These are phyloP conservation scores for Luffia ferchaultella DNA, from an alignment of 2,888 invertebrate species.

Conservation along the genomic window DNA sequence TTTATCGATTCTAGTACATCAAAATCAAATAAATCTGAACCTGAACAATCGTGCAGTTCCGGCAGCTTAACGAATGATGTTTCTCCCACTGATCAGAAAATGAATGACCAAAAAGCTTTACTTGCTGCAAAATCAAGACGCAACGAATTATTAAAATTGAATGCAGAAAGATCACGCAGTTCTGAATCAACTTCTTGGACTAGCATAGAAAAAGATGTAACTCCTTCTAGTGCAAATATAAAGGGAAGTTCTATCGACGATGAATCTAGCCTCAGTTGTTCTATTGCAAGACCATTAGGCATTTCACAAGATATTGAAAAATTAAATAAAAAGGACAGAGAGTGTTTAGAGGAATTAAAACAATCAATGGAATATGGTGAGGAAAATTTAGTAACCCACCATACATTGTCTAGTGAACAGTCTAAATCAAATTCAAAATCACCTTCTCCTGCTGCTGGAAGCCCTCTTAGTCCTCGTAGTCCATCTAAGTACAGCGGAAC, in stretches of 20 bases:
- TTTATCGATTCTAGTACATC: constrained; percentile 51
- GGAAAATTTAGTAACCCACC: constrained; percentile 50
- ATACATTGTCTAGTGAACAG: constrained; percentile 52
- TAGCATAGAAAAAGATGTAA: constrained; percentile 76
- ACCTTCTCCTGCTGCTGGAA: constrained; percentile 46
- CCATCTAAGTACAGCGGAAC: constrained; percentile 40
- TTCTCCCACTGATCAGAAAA: constrained; percentile 46
- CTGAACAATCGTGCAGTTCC: constrained; percentile 50
- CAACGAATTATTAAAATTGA: constrained; percentile 69
- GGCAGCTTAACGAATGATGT: constrained; percentile 41
- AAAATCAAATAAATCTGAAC: constrained; percentile 50
- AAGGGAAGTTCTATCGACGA: constrained; percentile 75
- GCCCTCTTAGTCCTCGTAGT: constrained; percentile 52
- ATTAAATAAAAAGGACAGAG: constrained; percentile 70
- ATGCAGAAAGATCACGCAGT: constrained; percentile 78
- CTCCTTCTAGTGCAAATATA: constrained; percentile 67
- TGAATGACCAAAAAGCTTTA: constrained; percentile 35
- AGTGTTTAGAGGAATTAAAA: constrained; percentile 68
- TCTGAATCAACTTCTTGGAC: constrained; percentile 85
- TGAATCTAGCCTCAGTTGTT: constrained; percentile 80
- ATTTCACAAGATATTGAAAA: constrained; percentile 77
- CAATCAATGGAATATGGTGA: constrained; percentile 65
- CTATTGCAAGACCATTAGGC: constrained; percentile 80
- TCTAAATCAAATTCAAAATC: constrained; percentile 56
- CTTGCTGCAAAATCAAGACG: constrained; percentile 57